phyloP scores from a whole-genome alignment of 2,113 vertebrate genomes.

The Rhabdomys dilectus region DNA sequence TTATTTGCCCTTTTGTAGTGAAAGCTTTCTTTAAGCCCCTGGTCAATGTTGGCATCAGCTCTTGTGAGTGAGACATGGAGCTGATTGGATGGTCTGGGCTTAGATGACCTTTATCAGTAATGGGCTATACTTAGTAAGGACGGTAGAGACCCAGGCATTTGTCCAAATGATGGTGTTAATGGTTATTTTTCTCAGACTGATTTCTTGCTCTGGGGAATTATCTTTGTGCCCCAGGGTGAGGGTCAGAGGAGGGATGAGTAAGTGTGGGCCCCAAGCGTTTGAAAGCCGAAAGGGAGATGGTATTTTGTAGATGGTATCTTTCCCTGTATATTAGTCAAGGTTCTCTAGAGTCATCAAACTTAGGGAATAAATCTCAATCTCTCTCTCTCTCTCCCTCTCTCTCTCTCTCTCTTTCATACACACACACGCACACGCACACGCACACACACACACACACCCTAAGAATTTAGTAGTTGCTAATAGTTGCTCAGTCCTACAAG shows the following conservation, averaged over 20 bases:
- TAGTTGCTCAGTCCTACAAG: background rate
- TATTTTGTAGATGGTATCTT: background rate
- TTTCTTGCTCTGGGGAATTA: background rate
- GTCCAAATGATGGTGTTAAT: background rate
- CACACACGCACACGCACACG: too few relatives aligned
- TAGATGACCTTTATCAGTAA: background rate
- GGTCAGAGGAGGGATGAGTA: background rate
- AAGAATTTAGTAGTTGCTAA: too few relatives aligned
- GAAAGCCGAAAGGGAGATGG: background rate
- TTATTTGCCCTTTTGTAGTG: conserved; percentile 8
- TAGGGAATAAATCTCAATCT: background rate
- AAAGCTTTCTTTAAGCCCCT: background rate
- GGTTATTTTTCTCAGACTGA: background rate
- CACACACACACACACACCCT: too few relatives aligned
- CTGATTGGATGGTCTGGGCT: background rate
- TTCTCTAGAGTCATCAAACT: background rate
- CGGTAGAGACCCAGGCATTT: background rate
- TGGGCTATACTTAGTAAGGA: background rate
- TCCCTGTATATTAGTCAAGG: background rate
- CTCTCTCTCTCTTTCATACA: too few relatives aligned
- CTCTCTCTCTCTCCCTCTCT: too few relatives aligned
- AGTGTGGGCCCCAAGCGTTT: background rate
- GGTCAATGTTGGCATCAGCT: background rate
- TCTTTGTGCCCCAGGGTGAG: background rate
- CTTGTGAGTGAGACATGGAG: background rate